phyloP scores from a whole-genome alignment of 2,888 invertebrate genomes.

The Stegophylla sp. region DNA sequence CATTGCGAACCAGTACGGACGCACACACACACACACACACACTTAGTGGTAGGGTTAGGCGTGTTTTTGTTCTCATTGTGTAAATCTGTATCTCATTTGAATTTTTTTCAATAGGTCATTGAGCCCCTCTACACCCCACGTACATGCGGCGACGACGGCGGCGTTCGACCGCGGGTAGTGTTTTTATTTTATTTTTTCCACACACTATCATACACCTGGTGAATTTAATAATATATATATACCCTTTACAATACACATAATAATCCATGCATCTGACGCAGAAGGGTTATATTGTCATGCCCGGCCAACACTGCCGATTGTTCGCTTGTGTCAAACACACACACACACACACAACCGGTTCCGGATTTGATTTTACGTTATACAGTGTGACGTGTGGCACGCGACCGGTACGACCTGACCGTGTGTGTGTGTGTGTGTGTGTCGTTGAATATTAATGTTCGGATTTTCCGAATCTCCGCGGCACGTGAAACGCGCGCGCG shows the following conservation, averaged over 20 bases:
- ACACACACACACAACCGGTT: slow-evolving; percentile 25
- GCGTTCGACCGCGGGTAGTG: slow-evolving; percentile 4
- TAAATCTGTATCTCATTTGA: slow-evolving; percentile 50
- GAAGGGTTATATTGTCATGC: slow-evolving; percentile 21
- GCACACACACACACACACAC: no score
- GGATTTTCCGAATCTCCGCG: no score
- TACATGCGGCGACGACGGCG: not conserved
- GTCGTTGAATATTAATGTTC: no score
- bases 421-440: no score
- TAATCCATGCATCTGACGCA: not conserved
- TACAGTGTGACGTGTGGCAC: slow-evolving; percentile 39
- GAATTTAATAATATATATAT: not conserved
- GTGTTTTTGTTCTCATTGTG: slow-evolving; percentile 39
- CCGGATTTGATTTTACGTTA: slow-evolving; percentile 35
- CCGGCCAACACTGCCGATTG: not conserved
- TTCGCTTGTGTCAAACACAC: no score
- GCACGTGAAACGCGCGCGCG: no score
- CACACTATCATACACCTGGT: slow-evolving; percentile 26
- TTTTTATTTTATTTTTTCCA: not conserved
- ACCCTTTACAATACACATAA: not conserved
- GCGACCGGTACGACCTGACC: slow-evolving; percentile 20
- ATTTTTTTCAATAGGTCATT: slow-evolving; percentile 41
- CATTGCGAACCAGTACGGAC: slow-evolving; percentile 5
- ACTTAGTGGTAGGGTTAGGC: slow-evolving; percentile 25
- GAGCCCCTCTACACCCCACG: not conserved